Evolutionary conservation across 2,797 vertebrate species (phyloP), one percentile per base, ranked within the genome.

Genomic region (Aselliscus stoliczkanus): DNA sequence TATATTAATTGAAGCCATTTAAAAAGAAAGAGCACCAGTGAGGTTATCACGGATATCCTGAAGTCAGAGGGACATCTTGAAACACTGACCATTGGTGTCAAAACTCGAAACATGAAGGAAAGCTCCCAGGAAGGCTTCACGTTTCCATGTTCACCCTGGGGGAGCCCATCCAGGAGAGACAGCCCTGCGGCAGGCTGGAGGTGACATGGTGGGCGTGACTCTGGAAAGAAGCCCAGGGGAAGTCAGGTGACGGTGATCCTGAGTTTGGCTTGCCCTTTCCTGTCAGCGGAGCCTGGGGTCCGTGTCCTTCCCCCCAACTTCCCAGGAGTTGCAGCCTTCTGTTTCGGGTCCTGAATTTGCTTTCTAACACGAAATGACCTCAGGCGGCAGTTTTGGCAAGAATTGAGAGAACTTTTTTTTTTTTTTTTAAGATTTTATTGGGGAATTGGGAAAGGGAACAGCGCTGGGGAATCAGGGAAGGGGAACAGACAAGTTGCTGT

Each of bases 331-430:
- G 2, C 65, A 65, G 47, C 0, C 0, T 47, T 6, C n/a, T 31
- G 0, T 5, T 7, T 25, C 0, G 0, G 15, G 15, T n/a, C 39
- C 58, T 69, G 15, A 4, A 0, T 12, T 64, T 67, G 34, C 42
- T 67, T 42, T 52, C 56, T 34, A 4, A 50, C 8, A 10, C 31
- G 7, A 0, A 13, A 25, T 20, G 67, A 3, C 62, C 44, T 13
- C 1, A 2, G 54, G 20, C 44, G 34, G 50, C 39, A 50, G 54
- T 10, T 37, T 27, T 2, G 47, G 37, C 13, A 1, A 31, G 79
- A 18, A 44, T 29, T 56, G 37, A 13, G 17, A 34, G 29, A 18
- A 13, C 27, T 37, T n/a, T 23, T 60, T 44, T 20, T 34, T n/a
- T n/a, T n/a, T n/a, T n/a, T n/a, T n/a, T n/a, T n/a, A n/a, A n/a